Evolutionary conservation across 2,888 invertebrate genomes (phyloP).

Genomic region (Nomada ruficornis): DNA sequence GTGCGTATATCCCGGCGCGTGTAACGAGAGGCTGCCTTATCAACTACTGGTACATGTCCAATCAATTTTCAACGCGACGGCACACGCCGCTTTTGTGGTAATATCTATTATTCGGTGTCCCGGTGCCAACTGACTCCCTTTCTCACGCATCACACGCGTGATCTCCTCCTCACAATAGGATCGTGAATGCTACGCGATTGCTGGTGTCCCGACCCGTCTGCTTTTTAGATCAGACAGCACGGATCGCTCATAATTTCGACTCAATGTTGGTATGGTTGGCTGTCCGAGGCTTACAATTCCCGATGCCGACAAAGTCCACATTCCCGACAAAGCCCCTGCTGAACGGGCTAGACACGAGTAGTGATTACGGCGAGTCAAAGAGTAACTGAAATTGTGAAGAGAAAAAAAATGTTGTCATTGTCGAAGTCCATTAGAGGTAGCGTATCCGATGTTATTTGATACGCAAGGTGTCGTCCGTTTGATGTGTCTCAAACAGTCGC

Average conservation of each 20-base stretch:
- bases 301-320: no score
- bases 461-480: no score
- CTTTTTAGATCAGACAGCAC: conserved; percentile 64
- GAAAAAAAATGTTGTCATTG: no score
- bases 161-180: conserved; percentile 78
- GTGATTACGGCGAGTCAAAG: no score
- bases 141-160: conserved; percentile 77
- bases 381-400: no score
- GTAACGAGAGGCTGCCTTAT: conserved; percentile 70
- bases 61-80: conserved; percentile 77
- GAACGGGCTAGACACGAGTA: no score
- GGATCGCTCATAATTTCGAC: conserved; percentile 55
- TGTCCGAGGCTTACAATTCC: no score
- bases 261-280: not conserved
- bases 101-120: conserved; percentile 80
- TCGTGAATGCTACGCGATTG: conserved; percentile 71
- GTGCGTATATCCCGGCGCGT: conserved; percentile 34
- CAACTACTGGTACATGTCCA: conserved; percentile 73
- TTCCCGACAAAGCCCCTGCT: no score
- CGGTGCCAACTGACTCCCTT: conserved; percentile 67
- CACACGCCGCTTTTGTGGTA: conserved; percentile 78
- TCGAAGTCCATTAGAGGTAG: no score
- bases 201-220: conserved; percentile 59
- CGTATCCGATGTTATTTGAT: no score
- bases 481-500: no score